A percentile compares a stretch with the other conserved stretches of the same genome.
These are phyloP conservation scores for Hemiprocne comata DNA, from an alignment of 2,113 vertebrate genomes.

Conservation along the genomic window DNA sequence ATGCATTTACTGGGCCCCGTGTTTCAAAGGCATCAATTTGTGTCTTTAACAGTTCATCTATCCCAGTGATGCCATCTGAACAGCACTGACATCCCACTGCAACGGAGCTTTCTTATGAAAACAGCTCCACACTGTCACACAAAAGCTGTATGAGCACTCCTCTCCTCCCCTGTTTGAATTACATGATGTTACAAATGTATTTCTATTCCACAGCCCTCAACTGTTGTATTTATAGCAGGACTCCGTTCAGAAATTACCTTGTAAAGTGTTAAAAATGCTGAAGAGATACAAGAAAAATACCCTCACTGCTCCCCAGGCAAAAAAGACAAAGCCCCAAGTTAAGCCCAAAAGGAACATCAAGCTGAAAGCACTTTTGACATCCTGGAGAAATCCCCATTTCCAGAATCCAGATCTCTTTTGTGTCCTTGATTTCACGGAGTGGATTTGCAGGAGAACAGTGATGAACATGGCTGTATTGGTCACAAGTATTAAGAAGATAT, in stretches of 20 bases:
- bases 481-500: constrained; percentile 83
- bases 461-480: constrained; percentile 82
- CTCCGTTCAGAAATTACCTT: constrained; percentile 76
- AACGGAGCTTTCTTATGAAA: neutral
- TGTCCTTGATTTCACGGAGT: constrained; percentile 72
- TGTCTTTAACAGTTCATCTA: neutral
- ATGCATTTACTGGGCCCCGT: neutral
- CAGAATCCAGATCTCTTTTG: constrained; percentile 6
- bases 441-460: constrained; percentile 85
- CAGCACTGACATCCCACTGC: neutral
- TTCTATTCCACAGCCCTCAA: neutral
- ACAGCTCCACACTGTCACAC: neutral
- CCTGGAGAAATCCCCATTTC: constrained; percentile 53
- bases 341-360: constrained; percentile 88
- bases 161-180: neutral
- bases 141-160: neutral
- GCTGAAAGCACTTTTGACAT: constrained; percentile 82
- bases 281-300: constrained; percentile 85
- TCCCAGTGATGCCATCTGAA: neutral
- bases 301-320: constrained; percentile 80
- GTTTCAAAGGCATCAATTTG: neutral
- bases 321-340: constrained; percentile 86
- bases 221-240: neutral
- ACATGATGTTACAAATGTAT: neutral
- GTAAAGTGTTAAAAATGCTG: constrained; percentile 84